Evolutionary conservation across 2,888 invertebrate species (phyloP).

Genomic region (Chloromyia formosa): DNA sequence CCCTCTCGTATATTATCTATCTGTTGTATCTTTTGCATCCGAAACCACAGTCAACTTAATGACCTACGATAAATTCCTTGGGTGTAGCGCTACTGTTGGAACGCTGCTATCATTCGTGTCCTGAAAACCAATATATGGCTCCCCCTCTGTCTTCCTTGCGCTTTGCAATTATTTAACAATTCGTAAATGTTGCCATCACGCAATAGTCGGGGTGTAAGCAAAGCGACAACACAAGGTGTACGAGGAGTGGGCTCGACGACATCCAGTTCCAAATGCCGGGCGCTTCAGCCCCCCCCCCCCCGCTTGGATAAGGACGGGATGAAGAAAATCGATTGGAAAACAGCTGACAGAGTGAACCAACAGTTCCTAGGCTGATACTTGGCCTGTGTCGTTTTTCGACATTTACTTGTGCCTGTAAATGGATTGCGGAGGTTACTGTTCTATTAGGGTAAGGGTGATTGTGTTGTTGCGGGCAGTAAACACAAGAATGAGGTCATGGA

Average conservation of each 20-base stretch:
- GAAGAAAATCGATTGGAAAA: slow-evolving; percentile 5
- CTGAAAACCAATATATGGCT: too few species aligned
- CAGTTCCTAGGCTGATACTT: too few species aligned
- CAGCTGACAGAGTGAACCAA: slow-evolving; percentile 1
- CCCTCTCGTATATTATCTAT: too few species aligned
- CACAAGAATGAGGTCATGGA: slow-evolving; percentile 1
- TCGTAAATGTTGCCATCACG: neutral
- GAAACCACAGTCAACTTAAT: neutral
- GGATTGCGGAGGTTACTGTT: neutral
- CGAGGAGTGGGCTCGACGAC: too few species aligned
- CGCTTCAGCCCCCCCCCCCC: neutral
- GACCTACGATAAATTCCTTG: slow-evolving; percentile 1
- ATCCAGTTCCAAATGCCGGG: too few species aligned
- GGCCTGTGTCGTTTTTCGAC: neutral
- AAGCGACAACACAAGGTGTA: too few species aligned
- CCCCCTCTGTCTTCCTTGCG: neutral
- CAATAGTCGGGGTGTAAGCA: neutral
- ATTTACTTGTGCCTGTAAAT: neutral
- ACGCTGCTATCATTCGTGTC: too few species aligned
- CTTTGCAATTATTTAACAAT: slow-evolving; percentile 16
- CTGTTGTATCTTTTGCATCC: too few species aligned
- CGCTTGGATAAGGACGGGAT: neutral
- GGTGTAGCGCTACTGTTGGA: neutral
- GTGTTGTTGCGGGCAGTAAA: neutral
- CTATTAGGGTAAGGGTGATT: neutral